Evolutionary conservation across 2,113 vertebrate species (phyloP).

Genomic region (Strix aluco): DNA sequence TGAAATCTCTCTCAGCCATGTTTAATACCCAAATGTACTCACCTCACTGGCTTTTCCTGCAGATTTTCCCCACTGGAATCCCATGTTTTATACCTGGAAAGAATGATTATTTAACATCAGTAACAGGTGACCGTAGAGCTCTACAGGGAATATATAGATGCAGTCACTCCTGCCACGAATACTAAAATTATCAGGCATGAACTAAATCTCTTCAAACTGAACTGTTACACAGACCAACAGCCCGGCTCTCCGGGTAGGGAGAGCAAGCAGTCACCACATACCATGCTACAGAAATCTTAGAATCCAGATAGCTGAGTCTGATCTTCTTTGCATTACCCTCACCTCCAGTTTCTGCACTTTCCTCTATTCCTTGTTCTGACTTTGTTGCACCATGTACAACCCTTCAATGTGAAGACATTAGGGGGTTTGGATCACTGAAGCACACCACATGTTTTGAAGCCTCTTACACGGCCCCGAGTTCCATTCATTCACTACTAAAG

Average conservation of each 20-base stretch:
- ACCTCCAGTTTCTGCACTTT: conserved; percentile 77
- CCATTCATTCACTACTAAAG: background rate
- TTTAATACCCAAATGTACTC: conserved; percentile 81
- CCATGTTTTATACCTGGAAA: conserved; percentile 73
- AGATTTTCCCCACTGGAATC: conserved; percentile 75
- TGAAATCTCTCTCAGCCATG: conserved; percentile 75
- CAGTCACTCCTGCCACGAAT: background rate
- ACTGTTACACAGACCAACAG: background rate
- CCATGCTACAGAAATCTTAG: conserved; percentile 71
- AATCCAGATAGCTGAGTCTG: conserved; percentile 76
- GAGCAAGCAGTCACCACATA: background rate
- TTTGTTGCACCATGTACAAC: conserved; percentile 65
- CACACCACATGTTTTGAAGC: background rate
- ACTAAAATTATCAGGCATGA: background rate
- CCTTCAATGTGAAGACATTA: conserved; percentile 1
- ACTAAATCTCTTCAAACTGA: background rate
- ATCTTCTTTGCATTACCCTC: conserved; percentile 69
- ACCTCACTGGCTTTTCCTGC: conserved; percentile 78
- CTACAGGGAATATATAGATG: background rate
- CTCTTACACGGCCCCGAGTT: accelerated
- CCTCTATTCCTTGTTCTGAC: conserved; percentile 64
- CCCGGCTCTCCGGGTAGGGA: background rate
- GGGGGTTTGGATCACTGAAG: background rate
- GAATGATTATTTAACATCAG: background rate
- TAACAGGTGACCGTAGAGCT: background rate